Evolutionary conservation across 2,888 invertebrate genomes (phyloP).

Genomic region (Dromius quadrimaculatus): DNA sequence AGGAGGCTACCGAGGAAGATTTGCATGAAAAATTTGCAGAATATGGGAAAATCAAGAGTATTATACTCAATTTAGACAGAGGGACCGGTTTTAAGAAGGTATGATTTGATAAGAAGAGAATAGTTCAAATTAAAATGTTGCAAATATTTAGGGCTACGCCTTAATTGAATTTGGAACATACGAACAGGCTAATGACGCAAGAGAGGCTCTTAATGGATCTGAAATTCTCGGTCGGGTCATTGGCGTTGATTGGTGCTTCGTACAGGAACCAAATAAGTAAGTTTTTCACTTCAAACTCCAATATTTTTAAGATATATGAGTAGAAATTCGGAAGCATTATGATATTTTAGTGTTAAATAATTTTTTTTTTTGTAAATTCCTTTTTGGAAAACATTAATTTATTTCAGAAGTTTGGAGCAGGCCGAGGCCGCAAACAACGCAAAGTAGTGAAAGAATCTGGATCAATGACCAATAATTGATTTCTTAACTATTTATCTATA

Average conservation of each 20-base stretch:
- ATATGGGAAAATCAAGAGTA: conserved; percentile 97
- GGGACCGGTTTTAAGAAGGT: conserved; percentile 93
- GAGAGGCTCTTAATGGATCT: conserved; percentile 90
- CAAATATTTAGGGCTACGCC: conserved; percentile 80
- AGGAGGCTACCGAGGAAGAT: conserved; percentile 99
- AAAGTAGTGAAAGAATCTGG: conserved; percentile 27
- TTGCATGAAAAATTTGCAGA: conserved; percentile 98
- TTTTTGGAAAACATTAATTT: neutral
- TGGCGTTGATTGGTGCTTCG: conserved; percentile 98
- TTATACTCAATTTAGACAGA: conserved; percentile 96
- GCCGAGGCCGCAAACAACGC: conserved; percentile 39
- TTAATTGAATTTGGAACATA: conserved; percentile 98
- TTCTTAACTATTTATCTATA: conserved; percentile 8
- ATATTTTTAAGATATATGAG: too few species aligned
- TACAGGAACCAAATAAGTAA: conserved; percentile 83
- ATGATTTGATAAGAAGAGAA: neutral
- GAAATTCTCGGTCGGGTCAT: conserved; percentile 95
- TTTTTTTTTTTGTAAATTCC: neutral
- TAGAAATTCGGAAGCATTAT: too few species aligned
- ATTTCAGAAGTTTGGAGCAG: conserved; percentile 28
- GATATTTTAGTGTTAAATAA: too few species aligned
- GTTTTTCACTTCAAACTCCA: too few species aligned
- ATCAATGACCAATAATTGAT: neutral
- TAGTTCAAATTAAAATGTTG: neutral
- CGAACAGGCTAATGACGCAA: conserved; percentile 95